Percentiles rank a stretch among this genome's conserved stretches.
Conservation (phyloP, 1,140 invertebrate genomes). For the Physella acuta region DNA sequence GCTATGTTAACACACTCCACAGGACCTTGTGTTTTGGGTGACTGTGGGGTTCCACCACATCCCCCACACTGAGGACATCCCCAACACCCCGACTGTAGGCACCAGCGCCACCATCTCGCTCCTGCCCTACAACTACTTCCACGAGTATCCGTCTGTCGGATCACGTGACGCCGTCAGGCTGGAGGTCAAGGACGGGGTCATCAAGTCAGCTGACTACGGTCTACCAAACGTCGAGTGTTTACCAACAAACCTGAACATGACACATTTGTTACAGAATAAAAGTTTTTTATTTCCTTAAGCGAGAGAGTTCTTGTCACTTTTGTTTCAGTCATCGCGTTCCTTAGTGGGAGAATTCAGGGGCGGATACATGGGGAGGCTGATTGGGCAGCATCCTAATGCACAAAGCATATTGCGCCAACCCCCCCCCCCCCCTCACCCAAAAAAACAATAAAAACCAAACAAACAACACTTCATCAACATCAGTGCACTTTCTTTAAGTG, state of each 20-base stretch:
- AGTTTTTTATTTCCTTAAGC: not conserved
- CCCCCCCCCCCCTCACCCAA: too few species aligned
- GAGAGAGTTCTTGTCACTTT: too few species aligned
- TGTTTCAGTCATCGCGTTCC: too few species aligned
- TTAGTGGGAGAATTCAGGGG: too few species aligned
- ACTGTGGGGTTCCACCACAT: conserved; percentile 48
- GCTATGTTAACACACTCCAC: too few species aligned
- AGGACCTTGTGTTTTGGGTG: conserved; percentile 53
- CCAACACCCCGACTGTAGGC: conserved; percentile 44
- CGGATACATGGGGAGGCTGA: too few species aligned
- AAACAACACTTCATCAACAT: too few species aligned
- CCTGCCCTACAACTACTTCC: conserved; percentile 49
- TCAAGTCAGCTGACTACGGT: not conserved
- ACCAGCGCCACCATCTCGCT: conserved; percentile 41
- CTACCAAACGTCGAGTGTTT: not conserved
- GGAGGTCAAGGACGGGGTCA: conserved; percentile 59
- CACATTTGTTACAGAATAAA: not conserved
- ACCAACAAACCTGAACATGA: not conserved
- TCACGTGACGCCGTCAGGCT: conserved; percentile 39
- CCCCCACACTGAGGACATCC: conserved; percentile 49
- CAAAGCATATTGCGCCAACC: too few species aligned
- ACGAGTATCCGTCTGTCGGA: conserved; percentile 39
- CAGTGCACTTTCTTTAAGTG: too few species aligned
- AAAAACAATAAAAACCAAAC: too few species aligned
- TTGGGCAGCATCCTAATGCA: too few species aligned